A percentile compares a stretch with the other conserved stretches of the same genome.
phyloP scores from a whole-genome alignment of 1,140 invertebrate species.

The Doryteuthis pealeii region DNA sequence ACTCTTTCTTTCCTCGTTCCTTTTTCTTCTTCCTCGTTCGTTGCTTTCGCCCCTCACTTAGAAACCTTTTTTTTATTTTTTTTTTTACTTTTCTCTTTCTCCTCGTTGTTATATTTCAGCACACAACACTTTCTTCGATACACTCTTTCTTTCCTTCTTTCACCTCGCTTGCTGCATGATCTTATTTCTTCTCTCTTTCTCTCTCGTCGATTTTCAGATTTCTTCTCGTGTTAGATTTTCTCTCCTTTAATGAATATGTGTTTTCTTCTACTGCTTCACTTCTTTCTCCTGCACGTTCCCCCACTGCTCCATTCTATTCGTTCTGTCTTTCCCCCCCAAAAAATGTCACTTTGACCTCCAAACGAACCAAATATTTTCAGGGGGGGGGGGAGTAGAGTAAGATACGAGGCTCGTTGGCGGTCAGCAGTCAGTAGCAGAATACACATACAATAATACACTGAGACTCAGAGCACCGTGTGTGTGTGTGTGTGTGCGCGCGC shows the following conservation, averaged over 20 bases:
- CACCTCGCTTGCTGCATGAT: background rate
- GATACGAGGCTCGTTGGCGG: background rate
- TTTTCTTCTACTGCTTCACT: background rate
- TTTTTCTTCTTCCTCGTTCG: no score
- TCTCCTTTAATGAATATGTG: background rate
- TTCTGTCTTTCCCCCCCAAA: background rate
- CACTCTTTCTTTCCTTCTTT: background rate
- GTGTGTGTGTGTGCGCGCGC: no score
- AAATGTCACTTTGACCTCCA: conserved; percentile 4
- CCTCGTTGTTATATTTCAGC: no score
- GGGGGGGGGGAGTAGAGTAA: background rate
- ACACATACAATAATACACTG: no score
- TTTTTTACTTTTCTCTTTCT: no score
- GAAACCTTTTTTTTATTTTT: no score
- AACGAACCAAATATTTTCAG: conserved; percentile 5
- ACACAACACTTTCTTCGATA: no score
- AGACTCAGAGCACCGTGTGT: background rate
- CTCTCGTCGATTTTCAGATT: background rate
- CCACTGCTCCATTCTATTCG: background rate
- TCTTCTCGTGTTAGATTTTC: background rate
- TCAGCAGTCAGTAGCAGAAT: conserved; percentile 3
- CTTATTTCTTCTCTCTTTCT: background rate
- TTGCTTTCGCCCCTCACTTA: no score
- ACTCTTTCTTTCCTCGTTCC: no score
- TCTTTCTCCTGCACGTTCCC: background rate